Base-by-base conservation (phyloP, 2,888 invertebrate species). In the Cheilosia impressa region DNA sequence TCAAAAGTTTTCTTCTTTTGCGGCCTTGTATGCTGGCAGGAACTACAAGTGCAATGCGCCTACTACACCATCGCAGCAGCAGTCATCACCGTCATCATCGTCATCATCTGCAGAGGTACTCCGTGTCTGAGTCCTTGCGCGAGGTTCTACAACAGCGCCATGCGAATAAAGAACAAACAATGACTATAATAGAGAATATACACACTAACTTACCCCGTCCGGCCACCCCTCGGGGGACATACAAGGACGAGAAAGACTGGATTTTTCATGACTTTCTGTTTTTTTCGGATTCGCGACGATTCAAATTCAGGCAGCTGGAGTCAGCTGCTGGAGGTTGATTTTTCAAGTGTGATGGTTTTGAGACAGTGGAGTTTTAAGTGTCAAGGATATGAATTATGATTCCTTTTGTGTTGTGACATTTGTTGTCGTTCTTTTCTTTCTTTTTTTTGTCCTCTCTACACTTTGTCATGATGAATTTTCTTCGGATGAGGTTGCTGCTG, bases 361-460 rank as follows among this genome's bases (percentile, higher is more conserved):
- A 85, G 85, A 85, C 85, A 77, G 81, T 80, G 63, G 72, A 81
- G 77, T 77, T 85, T 71, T 58, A 85, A 85, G 85, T 85, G 85
- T 85, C 85, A 85, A 85, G 81, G 85, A 85, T 85, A 81, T 84
- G 80, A 84, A 76, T 81, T 85, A 85, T 85, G 76, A 81, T 68
- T 71, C 13, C 65, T 80, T 80, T 79, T 75, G 58, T 75, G 19
- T 19, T 75, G 34, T 76, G 75, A 80, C 84, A 84, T 84, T 84
- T 76, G 73, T 43, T 69, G 57, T 75, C 34, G 31, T 31, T 7
- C 31, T 31, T 31, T 31, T 9, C 9, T 31, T 0, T 31, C 2
- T 43, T 66, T 31, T 53, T 19, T 77, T 31, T 38, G 9, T 43
- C 7, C 45, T 63, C 45, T 45, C 3, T 17, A 17, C 38, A 1